These are phyloP conservation scores for Saguinus imperator DNA, from an alignment of 2,113 vertebrate species.

Conservation along the genomic window DNA sequence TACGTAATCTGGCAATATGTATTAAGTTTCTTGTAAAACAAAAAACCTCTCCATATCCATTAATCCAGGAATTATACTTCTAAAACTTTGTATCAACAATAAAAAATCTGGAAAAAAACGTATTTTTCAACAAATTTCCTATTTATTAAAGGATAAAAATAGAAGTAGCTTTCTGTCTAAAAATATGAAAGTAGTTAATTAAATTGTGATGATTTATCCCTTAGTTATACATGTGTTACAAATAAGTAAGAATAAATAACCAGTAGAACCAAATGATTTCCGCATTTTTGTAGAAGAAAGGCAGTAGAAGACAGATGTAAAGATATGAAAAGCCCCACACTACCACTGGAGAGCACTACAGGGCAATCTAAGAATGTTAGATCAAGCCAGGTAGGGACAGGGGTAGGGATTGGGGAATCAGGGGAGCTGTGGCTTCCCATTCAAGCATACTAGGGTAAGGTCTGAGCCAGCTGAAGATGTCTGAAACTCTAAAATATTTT, in stretches of 20 bases:
- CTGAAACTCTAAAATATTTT: background rate
- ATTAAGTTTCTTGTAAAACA: background rate
- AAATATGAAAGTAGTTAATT: background rate
- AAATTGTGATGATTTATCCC: background rate
- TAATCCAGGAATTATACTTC: background rate
- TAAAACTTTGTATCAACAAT: background rate
- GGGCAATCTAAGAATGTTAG: background rate
- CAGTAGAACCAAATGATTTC: background rate
- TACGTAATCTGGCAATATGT: background rate
- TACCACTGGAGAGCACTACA: background rate
- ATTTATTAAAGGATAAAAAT: background rate
- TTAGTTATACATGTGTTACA: background rate
- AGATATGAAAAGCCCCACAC: background rate
- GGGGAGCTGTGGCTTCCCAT: background rate
- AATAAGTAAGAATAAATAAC: background rate
- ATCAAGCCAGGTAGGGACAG: background rate
- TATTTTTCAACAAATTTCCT: background rate
- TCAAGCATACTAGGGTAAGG: too few species aligned
- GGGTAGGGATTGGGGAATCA: background rate
- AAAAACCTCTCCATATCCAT: background rate
- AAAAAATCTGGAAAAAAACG: background rate
- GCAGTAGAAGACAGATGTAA: background rate
- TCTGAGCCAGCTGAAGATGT: background rate
- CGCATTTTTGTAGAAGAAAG: background rate
- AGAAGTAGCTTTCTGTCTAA: background rate